Evolutionary conservation across 2,113 vertebrate species (phyloP), one percentile per base, ranked within the genome.

Genomic region (Pongo pygmaeus): DNA sequence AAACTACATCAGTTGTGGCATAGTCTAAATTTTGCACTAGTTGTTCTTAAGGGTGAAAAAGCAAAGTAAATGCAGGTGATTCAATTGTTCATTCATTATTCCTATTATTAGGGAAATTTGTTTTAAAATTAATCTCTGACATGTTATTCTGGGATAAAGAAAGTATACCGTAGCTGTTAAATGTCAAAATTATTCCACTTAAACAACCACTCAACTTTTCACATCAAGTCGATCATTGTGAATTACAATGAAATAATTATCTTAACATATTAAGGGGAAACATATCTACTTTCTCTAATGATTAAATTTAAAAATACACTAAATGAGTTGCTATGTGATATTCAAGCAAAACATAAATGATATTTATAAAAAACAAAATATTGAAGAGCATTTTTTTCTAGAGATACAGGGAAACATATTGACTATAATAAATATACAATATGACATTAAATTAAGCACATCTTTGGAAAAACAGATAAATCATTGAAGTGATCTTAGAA

Each of bases 91-190:
- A 74, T 85, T 91, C 78, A 74, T 89, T 80, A 55, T 84, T 94
- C 52, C 79, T 95, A 75, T 97, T 84, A 90, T 94, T 92, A 96
- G 80, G 46, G 79, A 96, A 87, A 94, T 92, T 20, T 83, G 59
- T 96, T 84, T 87, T 80, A 95, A 97, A 94, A 92, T 90, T 95
- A 83, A 95, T 90, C 72, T 61, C 80, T 84, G 75, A 67, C 35
- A 48, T 87, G 20, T 59, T 95, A 79, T 92, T 94, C 74, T 84
- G 35, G 14, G 59, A 74, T 78, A 93, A 93, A 85, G 87, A 89
- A 95, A 93, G 79, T 59, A 61, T 35, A 55, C 38, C 46, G 48
- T 84, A 48, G 38, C 78, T 96, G 48, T 95, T 93, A 87, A 97
- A 89, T 79, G 91, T 79, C 83, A 87, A 93, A 89, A 69, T 10